Evolutionary conservation across 2,113 vertebrate genomes (phyloP).

Genomic region (Pipra filicauda): DNA sequence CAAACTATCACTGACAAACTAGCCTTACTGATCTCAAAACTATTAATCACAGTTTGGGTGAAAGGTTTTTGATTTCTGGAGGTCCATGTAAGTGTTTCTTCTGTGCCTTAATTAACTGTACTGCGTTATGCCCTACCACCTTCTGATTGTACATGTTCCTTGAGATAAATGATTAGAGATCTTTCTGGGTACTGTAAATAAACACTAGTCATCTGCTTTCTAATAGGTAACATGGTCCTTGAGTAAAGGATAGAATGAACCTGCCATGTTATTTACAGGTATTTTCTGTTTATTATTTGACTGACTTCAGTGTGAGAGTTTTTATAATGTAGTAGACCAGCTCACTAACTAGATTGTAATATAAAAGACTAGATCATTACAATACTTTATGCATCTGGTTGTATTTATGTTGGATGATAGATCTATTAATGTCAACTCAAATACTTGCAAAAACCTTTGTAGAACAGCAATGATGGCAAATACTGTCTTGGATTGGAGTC

Average conservation of each 20-base stretch:
- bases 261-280: background rate
- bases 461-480: background rate
- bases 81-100: background rate
- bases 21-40: background rate
- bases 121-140: background rate
- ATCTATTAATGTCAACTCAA: background rate
- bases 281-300: background rate
- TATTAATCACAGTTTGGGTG: background rate
- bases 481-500: background rate
- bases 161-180: background rate
- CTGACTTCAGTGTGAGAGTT: background rate
- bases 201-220: background rate
- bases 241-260: background rate
- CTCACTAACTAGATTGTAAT: background rate
- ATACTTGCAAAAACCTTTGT: background rate
- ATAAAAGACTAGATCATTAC: background rate
- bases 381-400: background rate
- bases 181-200: background rate
- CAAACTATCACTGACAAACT: background rate
- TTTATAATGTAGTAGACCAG: background rate
- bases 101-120: background rate
- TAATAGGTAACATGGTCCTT: background rate
- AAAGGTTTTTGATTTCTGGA: background rate
- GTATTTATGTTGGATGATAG: background rate
- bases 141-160: background rate